These are phyloP conservation scores for Polyodon spathula DNA, from an alignment of 2,113 vertebrate species.

Conservation along the genomic window DNA sequence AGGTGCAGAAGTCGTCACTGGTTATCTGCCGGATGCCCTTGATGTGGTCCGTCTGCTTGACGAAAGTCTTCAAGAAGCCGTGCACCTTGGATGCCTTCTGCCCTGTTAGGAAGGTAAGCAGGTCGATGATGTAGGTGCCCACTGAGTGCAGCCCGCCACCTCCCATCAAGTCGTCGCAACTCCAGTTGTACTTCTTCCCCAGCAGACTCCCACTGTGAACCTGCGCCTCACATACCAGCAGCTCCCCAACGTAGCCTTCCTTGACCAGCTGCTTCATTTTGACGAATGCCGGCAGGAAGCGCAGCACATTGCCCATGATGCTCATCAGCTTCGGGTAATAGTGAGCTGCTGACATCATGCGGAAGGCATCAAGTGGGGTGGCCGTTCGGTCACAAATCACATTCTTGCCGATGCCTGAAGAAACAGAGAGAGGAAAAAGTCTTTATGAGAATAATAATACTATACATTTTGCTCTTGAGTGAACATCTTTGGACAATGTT, in stretches of 20 bases:
- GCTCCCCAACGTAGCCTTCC: conserved; percentile 87
- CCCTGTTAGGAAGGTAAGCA: conserved; percentile 87
- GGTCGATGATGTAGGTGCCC: conserved; percentile 95
- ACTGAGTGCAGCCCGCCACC: conserved; percentile 92
- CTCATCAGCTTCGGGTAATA: conserved; percentile 98
- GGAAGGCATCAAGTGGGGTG: conserved; percentile 88
- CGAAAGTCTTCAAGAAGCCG: conserved; percentile 90
- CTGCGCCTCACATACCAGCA: conserved; percentile 91
- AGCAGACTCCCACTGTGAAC: conserved; percentile 91
- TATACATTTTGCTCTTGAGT: no score
- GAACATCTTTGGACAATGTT: no score
- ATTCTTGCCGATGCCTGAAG: conserved; percentile 88
- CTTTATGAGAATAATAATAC: no score
- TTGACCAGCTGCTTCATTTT: conserved; percentile 94
- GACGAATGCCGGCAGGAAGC: conserved; percentile 88
- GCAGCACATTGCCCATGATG: conserved; percentile 94
- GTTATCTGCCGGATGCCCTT: conserved; percentile 95
- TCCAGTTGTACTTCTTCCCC: conserved; percentile 98
- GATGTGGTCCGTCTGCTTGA: conserved; percentile 96
- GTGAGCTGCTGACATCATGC: conserved; percentile 95
- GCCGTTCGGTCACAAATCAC: conserved; percentile 94
- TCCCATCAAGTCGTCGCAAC: conserved; percentile 95
- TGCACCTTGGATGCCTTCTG: conserved; percentile 87
- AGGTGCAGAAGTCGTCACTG: conserved; percentile 96
- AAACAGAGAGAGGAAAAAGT: background rate